Percentiles rank a stretch among this genome's conserved stretches.
These are phyloP conservation scores for Rhabdophis nuchalis DNA, from an alignment of 2,797 vertebrate species.

Conservation along the genomic window DNA sequence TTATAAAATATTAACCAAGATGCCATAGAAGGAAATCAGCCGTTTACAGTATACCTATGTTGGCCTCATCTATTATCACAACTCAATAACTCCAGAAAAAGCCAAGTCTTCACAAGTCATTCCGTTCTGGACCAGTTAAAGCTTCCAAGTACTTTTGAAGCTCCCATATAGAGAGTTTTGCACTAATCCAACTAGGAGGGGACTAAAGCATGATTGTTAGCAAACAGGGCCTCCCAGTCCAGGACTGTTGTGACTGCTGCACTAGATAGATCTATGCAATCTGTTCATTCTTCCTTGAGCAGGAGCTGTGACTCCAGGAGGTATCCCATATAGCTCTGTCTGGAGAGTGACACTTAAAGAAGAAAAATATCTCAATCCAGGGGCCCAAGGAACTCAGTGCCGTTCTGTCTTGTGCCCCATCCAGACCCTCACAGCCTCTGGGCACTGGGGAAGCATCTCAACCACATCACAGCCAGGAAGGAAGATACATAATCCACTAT, in stretches of 20 bases:
- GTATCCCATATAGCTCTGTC: not conserved
- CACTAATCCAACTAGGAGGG: not conserved
- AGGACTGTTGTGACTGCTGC: not conserved
- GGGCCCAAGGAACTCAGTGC: not conserved
- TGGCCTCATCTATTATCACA: not conserved
- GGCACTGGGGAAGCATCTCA: not conserved
- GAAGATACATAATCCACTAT: not conserved
- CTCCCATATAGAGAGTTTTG: not conserved
- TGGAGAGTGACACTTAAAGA: not conserved
- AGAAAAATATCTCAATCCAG: not conserved
- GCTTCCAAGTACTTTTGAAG: not conserved
- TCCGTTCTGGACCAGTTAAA: not conserved
- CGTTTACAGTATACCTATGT: not conserved
- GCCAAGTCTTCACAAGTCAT: not conserved
- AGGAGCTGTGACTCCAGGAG: not conserved
- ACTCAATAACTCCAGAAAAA: not conserved
- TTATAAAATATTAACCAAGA: not conserved
- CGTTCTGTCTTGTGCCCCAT: not conserved
- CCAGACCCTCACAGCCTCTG: not conserved
- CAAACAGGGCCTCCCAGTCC: not conserved
- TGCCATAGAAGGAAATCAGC: not conserved
- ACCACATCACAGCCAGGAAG: not conserved
- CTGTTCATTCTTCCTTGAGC: not conserved
- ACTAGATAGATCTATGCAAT: not conserved
- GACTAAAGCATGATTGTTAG: not conserved